These are phyloP conservation scores for Bufo gargarizans DNA, from an alignment of 2,113 vertebrate species.

Conservation along the genomic window DNA sequence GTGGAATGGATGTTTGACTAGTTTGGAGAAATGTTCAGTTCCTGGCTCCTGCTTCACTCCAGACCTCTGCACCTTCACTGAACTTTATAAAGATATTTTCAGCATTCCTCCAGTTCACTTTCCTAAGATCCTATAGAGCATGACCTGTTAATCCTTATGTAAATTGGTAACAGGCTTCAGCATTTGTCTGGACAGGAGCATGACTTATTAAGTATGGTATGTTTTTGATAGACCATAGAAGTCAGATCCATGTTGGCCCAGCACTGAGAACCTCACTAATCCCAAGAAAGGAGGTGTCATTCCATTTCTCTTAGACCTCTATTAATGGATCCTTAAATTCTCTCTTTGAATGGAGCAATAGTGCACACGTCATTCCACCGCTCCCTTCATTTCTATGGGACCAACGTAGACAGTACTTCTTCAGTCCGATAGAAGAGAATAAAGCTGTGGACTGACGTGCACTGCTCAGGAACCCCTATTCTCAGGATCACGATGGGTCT, in stretches of 20 bases:
- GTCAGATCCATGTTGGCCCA: not conserved
- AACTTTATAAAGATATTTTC: slow-evolving; percentile 22
- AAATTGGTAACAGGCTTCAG: slow-evolving; percentile 27
- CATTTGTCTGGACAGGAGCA: not conserved
- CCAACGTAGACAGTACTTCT: too few relatives aligned
- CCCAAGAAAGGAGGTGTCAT: not conserved
- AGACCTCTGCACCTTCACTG: not conserved
- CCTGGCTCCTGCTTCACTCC: not conserved
- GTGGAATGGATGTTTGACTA: not conserved
- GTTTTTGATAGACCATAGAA: not conserved
- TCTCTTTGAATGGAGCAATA: too few relatives aligned
- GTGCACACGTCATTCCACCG: too few relatives aligned
- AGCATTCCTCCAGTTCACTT: not conserved
- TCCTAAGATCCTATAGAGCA: not conserved
- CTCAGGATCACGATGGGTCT: too few relatives aligned
- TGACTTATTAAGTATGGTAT: too few relatives aligned
- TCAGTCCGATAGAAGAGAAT: too few relatives aligned
- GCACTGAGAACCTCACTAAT: not conserved
- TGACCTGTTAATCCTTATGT: not conserved
- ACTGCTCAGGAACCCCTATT: too few relatives aligned
- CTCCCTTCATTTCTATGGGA: too few relatives aligned
- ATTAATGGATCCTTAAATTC: too few relatives aligned
- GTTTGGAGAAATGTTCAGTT: not conserved
- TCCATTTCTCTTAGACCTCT: not conserved
- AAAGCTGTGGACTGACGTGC: too few relatives aligned